Conservation (phyloP, 2,113 vertebrate genomes). For the Platichthys flesus region DNA sequence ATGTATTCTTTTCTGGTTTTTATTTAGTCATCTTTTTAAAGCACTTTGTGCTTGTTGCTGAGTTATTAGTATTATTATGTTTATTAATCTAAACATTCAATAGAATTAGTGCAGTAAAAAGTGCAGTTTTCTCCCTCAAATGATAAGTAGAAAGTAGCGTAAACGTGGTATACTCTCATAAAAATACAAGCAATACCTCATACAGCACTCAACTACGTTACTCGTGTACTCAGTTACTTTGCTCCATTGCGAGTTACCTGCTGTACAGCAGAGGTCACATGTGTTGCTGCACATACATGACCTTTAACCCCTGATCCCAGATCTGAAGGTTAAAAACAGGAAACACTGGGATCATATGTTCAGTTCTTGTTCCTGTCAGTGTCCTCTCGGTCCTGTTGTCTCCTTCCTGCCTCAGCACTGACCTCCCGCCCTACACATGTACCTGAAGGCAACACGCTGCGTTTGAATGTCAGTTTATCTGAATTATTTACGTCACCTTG, state of each 20-base stretch:
- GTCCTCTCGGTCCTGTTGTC: background rate
- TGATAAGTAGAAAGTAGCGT: too few relatives aligned
- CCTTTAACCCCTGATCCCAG: conserved; percentile 40
- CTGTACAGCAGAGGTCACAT: background rate
- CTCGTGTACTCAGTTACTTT: background rate
- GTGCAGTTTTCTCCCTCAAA: too few relatives aligned
- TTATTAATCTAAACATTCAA: too few relatives aligned
- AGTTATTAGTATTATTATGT: too few relatives aligned
- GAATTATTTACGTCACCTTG: conserved; percentile 85
- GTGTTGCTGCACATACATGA: background rate
- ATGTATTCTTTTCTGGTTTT: too few relatives aligned
- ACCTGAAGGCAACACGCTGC: background rate
- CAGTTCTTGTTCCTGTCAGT: background rate
- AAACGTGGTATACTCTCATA: too few relatives aligned
- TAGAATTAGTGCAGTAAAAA: too few relatives aligned
- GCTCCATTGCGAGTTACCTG: background rate
- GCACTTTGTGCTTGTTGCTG: too few relatives aligned
- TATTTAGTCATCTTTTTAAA: too few relatives aligned
- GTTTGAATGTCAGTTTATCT: fast-evolving
- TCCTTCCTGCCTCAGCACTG: background rate
- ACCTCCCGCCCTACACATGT: background rate
- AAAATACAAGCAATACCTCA: too few relatives aligned
- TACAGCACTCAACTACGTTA: background rate
- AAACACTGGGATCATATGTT: background rate
- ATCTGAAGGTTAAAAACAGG: background rate